phyloP scores from a whole-genome alignment of 2,113 vertebrate species.

The Muntiacus reevesi region DNA sequence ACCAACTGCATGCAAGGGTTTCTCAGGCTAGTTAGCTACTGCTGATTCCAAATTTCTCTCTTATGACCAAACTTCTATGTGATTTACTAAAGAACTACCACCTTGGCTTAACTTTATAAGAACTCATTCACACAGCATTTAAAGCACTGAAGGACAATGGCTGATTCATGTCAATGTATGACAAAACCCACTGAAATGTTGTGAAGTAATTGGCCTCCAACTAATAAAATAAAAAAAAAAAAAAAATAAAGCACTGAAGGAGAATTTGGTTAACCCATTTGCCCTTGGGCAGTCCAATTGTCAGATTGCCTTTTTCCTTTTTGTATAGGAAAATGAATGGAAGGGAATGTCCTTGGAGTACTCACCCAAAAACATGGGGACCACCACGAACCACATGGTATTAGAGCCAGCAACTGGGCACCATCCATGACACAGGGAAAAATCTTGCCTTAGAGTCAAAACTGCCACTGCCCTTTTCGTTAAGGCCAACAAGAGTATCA shows the following conservation, averaged over 20 bases:
- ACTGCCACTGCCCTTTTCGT: background rate
- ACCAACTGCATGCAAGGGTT: background rate
- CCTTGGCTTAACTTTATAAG: background rate
- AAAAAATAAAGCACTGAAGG: background rate
- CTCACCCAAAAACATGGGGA: background rate
- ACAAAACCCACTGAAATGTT: too few relatives aligned
- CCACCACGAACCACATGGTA: background rate
- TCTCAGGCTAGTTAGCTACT: background rate
- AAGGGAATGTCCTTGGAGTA: background rate
- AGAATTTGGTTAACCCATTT: background rate
- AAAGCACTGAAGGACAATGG: background rate
- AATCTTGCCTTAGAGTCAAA: background rate
- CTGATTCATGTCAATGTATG: too few relatives aligned
- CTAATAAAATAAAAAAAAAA: too few relatives aligned
- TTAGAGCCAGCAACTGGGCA: background rate
- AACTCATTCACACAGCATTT: background rate
- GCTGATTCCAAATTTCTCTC: background rate
- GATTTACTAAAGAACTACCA: background rate
- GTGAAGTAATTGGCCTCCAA: too few relatives aligned
- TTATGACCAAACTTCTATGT: background rate
- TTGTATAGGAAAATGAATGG: background rate
- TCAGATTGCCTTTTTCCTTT: background rate
- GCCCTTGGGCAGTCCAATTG: background rate
- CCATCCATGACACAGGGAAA: background rate
- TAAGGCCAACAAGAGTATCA: background rate